phyloP scores from a whole-genome alignment of 2,888 invertebrate genomes.

The Branchinecta sandiegonensis region DNA sequence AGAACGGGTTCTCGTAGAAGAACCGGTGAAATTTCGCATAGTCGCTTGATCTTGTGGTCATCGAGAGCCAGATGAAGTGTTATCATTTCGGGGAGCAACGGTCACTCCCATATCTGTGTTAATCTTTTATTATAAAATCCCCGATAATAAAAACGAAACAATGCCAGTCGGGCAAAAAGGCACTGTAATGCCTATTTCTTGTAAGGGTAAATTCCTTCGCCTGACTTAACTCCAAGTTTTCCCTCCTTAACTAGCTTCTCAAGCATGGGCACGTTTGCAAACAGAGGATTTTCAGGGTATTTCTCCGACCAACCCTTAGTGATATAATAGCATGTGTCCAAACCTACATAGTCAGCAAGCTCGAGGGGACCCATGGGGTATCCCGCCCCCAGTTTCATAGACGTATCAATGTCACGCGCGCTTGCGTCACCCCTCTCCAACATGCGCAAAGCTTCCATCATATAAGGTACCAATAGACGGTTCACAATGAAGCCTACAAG shows the following conservation, averaged over 20 bases:
- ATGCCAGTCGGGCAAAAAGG: too few species aligned
- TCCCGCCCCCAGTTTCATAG: slow-evolving; percentile 78
- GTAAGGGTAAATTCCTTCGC: slow-evolving; percentile 18
- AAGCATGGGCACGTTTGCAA: slow-evolving; percentile 34
- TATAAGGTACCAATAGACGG: slow-evolving; percentile 43
- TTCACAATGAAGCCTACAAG: slow-evolving; percentile 43
- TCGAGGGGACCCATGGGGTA: slow-evolving; percentile 85
- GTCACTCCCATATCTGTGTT: too few species aligned
- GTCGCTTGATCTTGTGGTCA: too few species aligned
- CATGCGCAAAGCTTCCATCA: slow-evolving; percentile 42
- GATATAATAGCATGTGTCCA: slow-evolving; percentile 61
- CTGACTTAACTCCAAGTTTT: slow-evolving; percentile 20
- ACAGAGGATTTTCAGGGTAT: slow-evolving; percentile 52
- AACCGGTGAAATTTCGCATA: too few species aligned
- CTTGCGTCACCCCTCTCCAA: slow-evolving; percentile 48
- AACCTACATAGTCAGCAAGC: slow-evolving; percentile 64
- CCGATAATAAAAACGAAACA: too few species aligned
- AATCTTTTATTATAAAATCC: too few species aligned
- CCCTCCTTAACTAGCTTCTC: slow-evolving; percentile 16
- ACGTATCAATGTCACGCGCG: slow-evolving; percentile 63
- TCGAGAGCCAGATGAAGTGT: too few species aligned
- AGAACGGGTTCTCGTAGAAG: too few species aligned
- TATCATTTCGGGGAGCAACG: too few species aligned
- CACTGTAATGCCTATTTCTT: background rate
- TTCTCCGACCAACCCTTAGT: slow-evolving; percentile 50